Evolutionary conservation across 2,888 invertebrate species (phyloP).

Genomic region (Ischnura elegans): DNA sequence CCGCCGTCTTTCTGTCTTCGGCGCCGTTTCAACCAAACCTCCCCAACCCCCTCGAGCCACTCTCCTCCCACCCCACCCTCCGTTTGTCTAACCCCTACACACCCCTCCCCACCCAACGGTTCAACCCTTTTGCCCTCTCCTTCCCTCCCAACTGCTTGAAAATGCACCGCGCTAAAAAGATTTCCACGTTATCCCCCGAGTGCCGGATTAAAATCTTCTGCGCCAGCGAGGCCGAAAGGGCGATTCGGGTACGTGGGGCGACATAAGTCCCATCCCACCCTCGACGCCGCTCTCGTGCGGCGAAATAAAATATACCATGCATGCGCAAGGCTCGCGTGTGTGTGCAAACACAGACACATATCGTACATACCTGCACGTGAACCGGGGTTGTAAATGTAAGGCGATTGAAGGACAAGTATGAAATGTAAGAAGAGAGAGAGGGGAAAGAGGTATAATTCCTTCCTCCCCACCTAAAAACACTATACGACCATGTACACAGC

Average conservation of each 20-base stretch:
- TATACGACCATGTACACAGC: not conserved
- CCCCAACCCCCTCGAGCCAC: not conserved
- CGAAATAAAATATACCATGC: not conserved
- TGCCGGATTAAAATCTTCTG: conserved; percentile 5
- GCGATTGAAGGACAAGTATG: not conserved
- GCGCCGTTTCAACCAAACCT: not conserved
- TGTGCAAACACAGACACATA: not conserved
- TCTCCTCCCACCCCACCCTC: not conserved
- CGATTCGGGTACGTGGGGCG: conserved; percentile 23
- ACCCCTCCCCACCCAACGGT: not conserved
- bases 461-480: not conserved
- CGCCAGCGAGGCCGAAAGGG: conserved; percentile 5
- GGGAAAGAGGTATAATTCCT: not conserved
- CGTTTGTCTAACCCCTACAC: not conserved
- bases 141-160: conserved; percentile 6
- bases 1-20: not conserved
- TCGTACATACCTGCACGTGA: not conserved
- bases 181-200: conserved; percentile 5
- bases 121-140: not conserved
- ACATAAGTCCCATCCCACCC: conserved; percentile 28
- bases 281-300: conserved; percentile 14
- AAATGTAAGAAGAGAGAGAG: not conserved
- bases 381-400: not conserved
- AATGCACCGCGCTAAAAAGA: conserved; percentile 22
- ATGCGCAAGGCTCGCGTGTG: too few species aligned